Evolutionary conservation across 1,140 invertebrate genomes (phyloP).

Genomic region (Temnothorax curvispinosus): DNA sequence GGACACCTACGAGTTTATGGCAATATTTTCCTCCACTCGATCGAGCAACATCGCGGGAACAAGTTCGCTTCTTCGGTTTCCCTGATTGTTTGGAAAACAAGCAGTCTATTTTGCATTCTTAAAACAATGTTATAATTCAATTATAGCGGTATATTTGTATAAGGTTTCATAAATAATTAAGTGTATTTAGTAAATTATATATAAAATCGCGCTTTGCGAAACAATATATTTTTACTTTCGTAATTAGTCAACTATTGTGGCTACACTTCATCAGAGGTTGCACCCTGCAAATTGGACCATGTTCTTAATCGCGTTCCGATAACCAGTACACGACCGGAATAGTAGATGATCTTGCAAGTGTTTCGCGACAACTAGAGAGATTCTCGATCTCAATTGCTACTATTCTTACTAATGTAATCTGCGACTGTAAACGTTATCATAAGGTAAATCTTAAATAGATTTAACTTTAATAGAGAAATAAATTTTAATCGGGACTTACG

Average conservation of each 20-base stretch:
- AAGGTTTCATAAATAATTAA: background rate
- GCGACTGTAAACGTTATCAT: background rate
- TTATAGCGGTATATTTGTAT: background rate
- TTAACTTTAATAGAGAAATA: background rate
- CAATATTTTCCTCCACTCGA: conserved; percentile 34
- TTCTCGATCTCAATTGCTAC: conserved; percentile 1
- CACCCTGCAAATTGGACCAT: conserved; percentile 6
- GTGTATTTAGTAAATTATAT: background rate
- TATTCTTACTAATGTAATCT: background rate
- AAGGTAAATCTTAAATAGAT: background rate
- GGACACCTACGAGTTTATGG: conserved; percentile 35
- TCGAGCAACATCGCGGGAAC: conserved; percentile 12
- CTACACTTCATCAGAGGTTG: background rate
- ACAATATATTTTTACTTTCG: background rate
- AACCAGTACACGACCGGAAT: conserved; percentile 30
- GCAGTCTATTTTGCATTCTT: background rate
- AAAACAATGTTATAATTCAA: conserved; percentile 15
- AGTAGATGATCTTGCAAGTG: background rate
- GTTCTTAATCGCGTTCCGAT: conserved; percentile 53
- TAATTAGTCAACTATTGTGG: conserved; percentile 1
- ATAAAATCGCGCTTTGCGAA: background rate
- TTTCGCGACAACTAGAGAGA: background rate
- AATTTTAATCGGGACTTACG: background rate
- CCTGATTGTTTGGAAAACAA: conserved; percentile 27
- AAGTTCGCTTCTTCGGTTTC: background rate